These are phyloP conservation scores for Notiomystis cincta DNA, from an alignment of 2,113 vertebrate genomes.

Conservation along the genomic window DNA sequence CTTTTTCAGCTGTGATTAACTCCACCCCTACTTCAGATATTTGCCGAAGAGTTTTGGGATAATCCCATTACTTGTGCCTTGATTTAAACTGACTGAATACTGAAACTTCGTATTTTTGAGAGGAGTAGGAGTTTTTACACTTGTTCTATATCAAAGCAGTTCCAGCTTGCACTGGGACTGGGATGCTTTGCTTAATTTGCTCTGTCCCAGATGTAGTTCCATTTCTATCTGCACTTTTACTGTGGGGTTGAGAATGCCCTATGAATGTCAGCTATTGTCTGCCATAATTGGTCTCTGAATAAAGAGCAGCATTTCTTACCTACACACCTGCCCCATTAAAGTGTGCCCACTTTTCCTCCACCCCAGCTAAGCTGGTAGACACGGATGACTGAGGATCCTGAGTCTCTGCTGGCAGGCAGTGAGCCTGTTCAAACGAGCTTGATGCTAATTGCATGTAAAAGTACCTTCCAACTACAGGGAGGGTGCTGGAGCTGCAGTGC, in stretches of 20 bases:
- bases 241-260: not conserved
- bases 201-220: not conserved
- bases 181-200: not conserved
- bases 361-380: not conserved
- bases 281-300: not conserved
- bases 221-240: not conserved
- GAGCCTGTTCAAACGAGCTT: not conserved
- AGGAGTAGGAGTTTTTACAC: not conserved
- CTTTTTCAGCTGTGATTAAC: not conserved
- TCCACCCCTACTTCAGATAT: not conserved
- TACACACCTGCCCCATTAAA: not conserved
- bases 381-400: not conserved
- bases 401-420: not conserved
- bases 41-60: not conserved
- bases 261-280: not conserved
- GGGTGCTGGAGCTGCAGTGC: not conserved
- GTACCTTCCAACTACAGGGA: not conserved
- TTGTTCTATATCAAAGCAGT: not conserved
- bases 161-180: not conserved
- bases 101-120: not conserved
- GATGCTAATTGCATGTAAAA: conserved; percentile 4
- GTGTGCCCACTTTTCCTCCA: not conserved
- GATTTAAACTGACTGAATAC: not conserved
- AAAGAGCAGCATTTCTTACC: not conserved
- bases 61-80: not conserved